Base-by-base conservation (phyloP, 2,888 invertebrate genomes). In the Volucella zonaria region DNA sequence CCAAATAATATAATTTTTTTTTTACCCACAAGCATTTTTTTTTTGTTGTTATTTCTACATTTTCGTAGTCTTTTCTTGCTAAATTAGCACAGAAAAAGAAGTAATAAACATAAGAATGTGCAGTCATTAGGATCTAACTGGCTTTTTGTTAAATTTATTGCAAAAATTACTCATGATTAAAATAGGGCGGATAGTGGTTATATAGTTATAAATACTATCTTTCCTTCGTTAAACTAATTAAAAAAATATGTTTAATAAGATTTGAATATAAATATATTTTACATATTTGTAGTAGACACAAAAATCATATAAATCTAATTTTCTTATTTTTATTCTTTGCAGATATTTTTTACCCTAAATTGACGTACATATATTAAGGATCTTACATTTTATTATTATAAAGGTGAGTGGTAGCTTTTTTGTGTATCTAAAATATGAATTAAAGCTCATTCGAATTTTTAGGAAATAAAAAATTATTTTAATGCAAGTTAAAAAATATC, bases 11-110 rank as follows among this genome's bases (percentile, higher is more conserved):
- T 42, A 18, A 15, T 52, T 12, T 31, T 56, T 45, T 45, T 6
- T 31, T 31, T 18, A 56, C 9, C 10, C 4, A 12, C 9, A 23
- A 23, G 52, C 51, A 64, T 49, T 42, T 23, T 43, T 52, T n/a
- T 62, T 62, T 40, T 42, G 10, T 42, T 40, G 12, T 12, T 4
- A 40, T 31, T 51, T 43, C 58, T 38, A 40, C 56, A 58, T 40
- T 66, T 49, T 56, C 12, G 23, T 58, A 49, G 58, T 58, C 12
- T 49, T 67, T 51, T 58, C 2, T 15, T 49, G 43, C 66, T 59
- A 67, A 74, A 56, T 56, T 64, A 49, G 49, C 47, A 75, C 66
- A 75, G n/a, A 42, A 75, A 75, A 67, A 58, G 66, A 51, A 43
- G 31, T 75, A 49, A 70, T 58, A 40, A 18, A 14, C 49, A 51